Evolutionary conservation across 2,113 vertebrate genomes (phyloP).

Genomic region (Coturnix japonica): DNA sequence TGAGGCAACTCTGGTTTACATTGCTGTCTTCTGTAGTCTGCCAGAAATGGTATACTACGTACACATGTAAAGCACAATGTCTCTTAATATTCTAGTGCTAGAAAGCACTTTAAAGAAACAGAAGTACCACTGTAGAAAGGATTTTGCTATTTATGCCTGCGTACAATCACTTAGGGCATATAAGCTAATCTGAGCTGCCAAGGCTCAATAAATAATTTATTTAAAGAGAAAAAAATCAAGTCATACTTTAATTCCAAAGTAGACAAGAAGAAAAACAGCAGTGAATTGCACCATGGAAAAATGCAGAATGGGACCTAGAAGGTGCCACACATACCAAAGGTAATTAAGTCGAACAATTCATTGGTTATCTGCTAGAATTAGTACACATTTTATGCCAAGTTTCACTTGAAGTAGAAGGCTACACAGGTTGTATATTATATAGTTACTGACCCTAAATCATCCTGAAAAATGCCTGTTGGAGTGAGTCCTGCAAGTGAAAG

Average conservation of each 20-base stretch:
- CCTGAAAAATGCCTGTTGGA: slow-evolving; percentile 90
- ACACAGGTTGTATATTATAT: not conserved
- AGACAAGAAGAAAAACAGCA: not conserved
- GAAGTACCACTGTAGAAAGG: not conserved
- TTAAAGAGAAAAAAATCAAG: not conserved
- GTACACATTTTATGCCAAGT: not conserved
- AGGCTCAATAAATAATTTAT: not conserved
- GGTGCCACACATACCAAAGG: not conserved
- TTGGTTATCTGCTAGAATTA: not conserved
- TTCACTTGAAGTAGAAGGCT: not conserved
- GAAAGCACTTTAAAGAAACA: not conserved
- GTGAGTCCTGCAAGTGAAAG: slow-evolving; percentile 78
- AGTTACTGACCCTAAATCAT: slow-evolving; percentile 89
- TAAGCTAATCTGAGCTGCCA: not conserved
- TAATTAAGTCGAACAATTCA: not conserved
- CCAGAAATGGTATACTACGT: not conserved
- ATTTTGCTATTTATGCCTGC: not conserved
- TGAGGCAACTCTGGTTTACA: not conserved
- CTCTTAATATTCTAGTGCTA: not conserved
- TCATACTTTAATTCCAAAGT: not conserved
- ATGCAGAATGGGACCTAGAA: not conserved
- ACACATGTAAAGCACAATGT: not conserved
- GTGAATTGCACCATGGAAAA: not conserved
- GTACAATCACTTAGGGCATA: not conserved
- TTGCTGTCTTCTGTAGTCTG: not conserved